Evolutionary conservation across 2,797 vertebrate genomes (phyloP), one percentile per base, ranked within the genome.

Genomic region (Rhinophrynus dorsalis): DNA sequence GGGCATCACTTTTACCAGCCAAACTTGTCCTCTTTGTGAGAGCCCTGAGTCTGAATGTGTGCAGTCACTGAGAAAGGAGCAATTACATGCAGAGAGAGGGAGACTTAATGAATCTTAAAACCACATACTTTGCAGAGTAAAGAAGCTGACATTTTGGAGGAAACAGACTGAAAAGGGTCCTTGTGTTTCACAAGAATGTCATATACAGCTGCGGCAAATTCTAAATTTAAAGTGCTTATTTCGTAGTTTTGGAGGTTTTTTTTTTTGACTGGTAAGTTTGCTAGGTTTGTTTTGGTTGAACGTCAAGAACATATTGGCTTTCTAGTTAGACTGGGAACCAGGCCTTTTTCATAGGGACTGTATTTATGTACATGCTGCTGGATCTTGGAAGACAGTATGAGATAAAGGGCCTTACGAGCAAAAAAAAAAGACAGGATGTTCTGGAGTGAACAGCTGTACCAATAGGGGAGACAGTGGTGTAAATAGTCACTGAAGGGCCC

Each of bases 91-190:
- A 23, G 12, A 66, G 65, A 11, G 38, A 8, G 68, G 5, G 20
- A 75, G 44, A 65, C 29, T 18, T 59, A 71, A 52, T 15, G 18
- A 66, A 50, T 76, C 68, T 78, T 66, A 83, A 84, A 80, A 77
- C 68, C 60, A 76, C 15, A 32, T 72, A 66, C 33, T 62, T 65
- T n/a, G 38, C 35, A 75, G 45, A 74, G 33, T 57, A 76, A 56
- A 80, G 26, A 40, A 78, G 75, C 51, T 54, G 66, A 72, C 30
- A 42, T 74, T 64, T 82, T 61, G 65, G 58, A 54, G 54, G 54
- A 77, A 75, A 72, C 1, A 7, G 33, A 30, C 66, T 62, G 61
- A 77, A 79, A 81, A 64, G 75, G 27, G 58, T 13, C 1, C 11
- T 61, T 58, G 35, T 75, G 47, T 75, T 80, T 79, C 74, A 75